Evolutionary conservation across 1,140 invertebrate genomes (phyloP).

Genomic region (Drosophila sucinea): DNA sequence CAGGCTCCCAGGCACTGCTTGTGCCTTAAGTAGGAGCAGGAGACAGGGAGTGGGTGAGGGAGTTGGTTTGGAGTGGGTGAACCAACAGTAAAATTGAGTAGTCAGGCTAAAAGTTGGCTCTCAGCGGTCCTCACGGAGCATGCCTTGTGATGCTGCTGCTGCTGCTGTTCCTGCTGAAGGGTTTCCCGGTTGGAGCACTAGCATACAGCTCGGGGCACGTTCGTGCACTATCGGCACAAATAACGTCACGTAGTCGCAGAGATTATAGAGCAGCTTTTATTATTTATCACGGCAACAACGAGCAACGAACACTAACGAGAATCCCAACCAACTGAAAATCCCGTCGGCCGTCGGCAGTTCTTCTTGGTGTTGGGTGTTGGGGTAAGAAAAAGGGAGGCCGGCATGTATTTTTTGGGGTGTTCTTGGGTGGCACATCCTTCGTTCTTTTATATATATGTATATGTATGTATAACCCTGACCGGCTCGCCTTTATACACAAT

Average conservation of each 20-base stretch:
- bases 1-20: constrained; percentile 56
- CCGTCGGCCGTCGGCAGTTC: constrained; percentile 65
- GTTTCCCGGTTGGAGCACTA: constrained; percentile 5
- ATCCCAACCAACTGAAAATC: constrained; percentile 63
- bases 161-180: constrained; percentile 17
- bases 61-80: constrained; percentile 20
- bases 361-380: constrained; percentile 11
- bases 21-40: constrained; percentile 33
- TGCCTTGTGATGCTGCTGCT: constrained; percentile 41
- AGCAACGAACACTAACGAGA: constrained; percentile 76
- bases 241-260: constrained; percentile 83
- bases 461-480: constrained; percentile 8
- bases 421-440: not conserved
- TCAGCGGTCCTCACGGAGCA: constrained; percentile 60
- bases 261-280: constrained; percentile 83
- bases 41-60: not conserved
- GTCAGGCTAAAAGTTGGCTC: constrained; percentile 51
- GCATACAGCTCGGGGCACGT: constrained; percentile 57
- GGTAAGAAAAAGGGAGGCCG: not conserved
- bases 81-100: constrained; percentile 69
- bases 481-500: constrained; percentile 9
- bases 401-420: not conserved
- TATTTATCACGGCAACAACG: constrained; percentile 80
- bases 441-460: not conserved
- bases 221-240: constrained; percentile 82